Conservation (phyloP, 2,113 vertebrate genomes). For the Austrofundulus limnaeus region DNA sequence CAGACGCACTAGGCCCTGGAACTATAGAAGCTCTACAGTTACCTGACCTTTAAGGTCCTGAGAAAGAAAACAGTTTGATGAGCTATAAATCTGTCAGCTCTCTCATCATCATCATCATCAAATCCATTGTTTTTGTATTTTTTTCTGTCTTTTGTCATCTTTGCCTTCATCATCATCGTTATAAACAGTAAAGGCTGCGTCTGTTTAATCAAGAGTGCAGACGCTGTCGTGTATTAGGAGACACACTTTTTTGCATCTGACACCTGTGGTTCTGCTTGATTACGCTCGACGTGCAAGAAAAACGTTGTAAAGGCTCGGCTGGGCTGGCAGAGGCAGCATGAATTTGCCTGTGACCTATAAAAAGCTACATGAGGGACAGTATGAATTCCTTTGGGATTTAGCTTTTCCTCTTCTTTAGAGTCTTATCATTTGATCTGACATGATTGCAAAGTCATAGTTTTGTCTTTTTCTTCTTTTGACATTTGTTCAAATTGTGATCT, state of each 20-base stretch:
- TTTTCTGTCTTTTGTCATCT: conserved; percentile 11
- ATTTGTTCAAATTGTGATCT: not conserved
- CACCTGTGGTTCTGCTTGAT: conserved; percentile 78
- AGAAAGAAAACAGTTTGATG: conserved; percentile 53
- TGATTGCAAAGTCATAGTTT: no score
- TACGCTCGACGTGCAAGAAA: conserved; percentile 42
- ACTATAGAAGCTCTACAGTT: conserved; percentile 56
- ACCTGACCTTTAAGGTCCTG: conserved; percentile 70
- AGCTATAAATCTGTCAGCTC: conserved; percentile 63
- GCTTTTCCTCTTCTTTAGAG: no score
- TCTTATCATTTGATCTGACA: no score
- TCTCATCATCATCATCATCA: conserved; percentile 39
- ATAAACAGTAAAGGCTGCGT: conserved; percentile 9
- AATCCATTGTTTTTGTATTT: conserved; percentile 7
- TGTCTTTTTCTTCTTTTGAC: not conserved
- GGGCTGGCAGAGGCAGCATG: conserved; percentile 35
- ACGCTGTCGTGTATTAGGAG: conserved; percentile 23
- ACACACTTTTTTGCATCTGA: conserved; percentile 41
- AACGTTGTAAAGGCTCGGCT: conserved; percentile 37
- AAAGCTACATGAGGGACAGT: conserved; percentile 61
- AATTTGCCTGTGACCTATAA: conserved; percentile 76
- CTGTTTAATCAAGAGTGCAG: conserved; percentile 22
- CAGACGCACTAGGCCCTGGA: conserved; percentile 66
- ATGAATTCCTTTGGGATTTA: conserved; percentile 9
- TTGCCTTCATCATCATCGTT: conserved; percentile 22